Evolutionary conservation across 2,113 vertebrate genomes (phyloP).

Genomic region (Xiphophorus couchianus): DNA sequence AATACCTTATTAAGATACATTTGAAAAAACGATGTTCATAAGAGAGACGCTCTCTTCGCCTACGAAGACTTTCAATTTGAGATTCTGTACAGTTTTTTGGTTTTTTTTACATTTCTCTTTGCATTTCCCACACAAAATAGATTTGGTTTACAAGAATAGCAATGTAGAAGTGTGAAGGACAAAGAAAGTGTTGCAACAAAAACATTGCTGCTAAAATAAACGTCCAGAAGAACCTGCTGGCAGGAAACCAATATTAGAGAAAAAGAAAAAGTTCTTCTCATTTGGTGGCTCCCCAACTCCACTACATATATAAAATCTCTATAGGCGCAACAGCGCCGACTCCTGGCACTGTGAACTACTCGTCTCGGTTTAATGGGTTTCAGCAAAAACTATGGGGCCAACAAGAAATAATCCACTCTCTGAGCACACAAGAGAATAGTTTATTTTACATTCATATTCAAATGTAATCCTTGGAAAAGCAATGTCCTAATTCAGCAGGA

Average conservation of each 20-base stretch:
- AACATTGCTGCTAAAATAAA: neutral
- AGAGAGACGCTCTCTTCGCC: too few relatives aligned
- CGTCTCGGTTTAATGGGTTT: neutral
- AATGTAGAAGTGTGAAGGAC: neutral
- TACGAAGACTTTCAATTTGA: too few relatives aligned
- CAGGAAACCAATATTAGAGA: too few relatives aligned
- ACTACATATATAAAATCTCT: too few relatives aligned
- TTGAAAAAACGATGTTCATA: too few relatives aligned
- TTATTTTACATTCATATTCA: constrained; percentile 23
- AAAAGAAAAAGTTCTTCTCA: too few relatives aligned
- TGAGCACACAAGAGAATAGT: constrained; percentile 6
- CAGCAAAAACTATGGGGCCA: neutral
- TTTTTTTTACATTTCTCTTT: too few relatives aligned
- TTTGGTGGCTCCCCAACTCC: neutral
- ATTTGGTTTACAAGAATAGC: neutral
- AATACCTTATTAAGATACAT: too few relatives aligned
- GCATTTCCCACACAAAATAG: too few relatives aligned
- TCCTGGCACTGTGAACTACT: neutral
- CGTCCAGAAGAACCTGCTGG: neutral
- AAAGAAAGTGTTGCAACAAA: neutral
- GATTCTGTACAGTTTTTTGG: too few relatives aligned
- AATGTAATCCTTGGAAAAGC: constrained; percentile 18
- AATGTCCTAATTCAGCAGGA: constrained; percentile 39
- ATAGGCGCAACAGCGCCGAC: neutral
- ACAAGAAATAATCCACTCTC: neutral